Evolutionary conservation across 2,888 invertebrate species (phyloP).

Genomic region (Dryomyza anilis): DNA sequence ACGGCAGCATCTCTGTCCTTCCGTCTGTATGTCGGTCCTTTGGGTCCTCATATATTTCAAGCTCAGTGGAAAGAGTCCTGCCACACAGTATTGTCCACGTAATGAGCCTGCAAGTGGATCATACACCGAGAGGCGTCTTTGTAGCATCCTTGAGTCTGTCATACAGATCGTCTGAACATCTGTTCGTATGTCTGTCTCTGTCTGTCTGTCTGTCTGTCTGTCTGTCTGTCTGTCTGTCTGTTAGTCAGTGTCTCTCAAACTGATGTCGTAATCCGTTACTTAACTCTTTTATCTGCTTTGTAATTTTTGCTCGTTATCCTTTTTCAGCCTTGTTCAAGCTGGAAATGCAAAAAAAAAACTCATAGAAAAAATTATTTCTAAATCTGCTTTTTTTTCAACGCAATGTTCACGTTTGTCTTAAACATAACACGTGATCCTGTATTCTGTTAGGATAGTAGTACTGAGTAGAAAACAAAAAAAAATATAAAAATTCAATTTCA

Average conservation of each 20-base stretch:
- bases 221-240: conserved; percentile 7
- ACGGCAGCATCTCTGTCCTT: background rate
- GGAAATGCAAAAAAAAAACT: background rate
- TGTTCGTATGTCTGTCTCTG: background rate
- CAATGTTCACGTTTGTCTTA: too few relatives aligned
- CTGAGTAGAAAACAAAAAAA: background rate
- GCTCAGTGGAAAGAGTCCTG: too few relatives aligned
- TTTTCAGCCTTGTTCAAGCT: background rate
- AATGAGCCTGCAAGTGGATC: too few relatives aligned
- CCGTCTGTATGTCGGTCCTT: background rate
- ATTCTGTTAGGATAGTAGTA: too few relatives aligned
- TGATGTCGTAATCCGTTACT: conserved; percentile 41
- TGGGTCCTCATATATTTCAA: too few relatives aligned
- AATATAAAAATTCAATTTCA: background rate
- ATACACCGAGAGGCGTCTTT: too few relatives aligned
- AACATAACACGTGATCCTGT: too few relatives aligned
- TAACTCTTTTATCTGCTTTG: conserved; percentile 36
- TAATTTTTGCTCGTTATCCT: conserved; percentile 32
- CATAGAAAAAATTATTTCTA: background rate
- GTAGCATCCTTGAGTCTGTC: too few relatives aligned
- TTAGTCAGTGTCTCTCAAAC: conserved; percentile 31
- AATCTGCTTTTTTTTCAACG: background rate
- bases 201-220: conserved; percentile 18
- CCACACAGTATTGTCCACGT: too few relatives aligned
- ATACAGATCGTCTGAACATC: too few relatives aligned